These are phyloP conservation scores for Hypanus sabinus DNA, from an alignment of 2,113 vertebrate species.

Conservation along the genomic window DNA sequence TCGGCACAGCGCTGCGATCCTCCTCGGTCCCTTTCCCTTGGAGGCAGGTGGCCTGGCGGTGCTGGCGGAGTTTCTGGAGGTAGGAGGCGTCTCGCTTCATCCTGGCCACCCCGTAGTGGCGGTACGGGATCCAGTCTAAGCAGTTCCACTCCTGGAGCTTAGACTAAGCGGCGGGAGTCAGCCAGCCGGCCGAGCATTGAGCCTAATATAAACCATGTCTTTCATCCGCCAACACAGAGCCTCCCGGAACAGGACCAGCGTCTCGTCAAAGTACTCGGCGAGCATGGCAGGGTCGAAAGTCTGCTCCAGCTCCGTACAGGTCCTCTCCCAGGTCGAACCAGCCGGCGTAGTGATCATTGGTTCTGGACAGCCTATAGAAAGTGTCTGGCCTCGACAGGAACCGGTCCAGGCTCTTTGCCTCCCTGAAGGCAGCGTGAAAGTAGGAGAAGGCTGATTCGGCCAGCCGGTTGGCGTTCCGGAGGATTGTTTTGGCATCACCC, in stretches of 20 bases:
- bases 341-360: constrained; percentile 40
- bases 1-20: constrained; percentile 39
- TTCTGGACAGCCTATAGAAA: constrained; percentile 42
- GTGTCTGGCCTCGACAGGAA: constrained; percentile 40
- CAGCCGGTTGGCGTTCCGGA: constrained; percentile 44
- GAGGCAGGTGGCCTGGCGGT: constrained; percentile 39
- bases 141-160: constrained; percentile 11
- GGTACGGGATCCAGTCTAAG: constrained; percentile 43
- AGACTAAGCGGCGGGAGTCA: constrained; percentile 12
- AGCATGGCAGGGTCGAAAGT: constrained; percentile 49
- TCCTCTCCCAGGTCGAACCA: constrained; percentile 47
- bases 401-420: not conserved
- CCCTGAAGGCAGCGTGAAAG: constrained; percentile 44
- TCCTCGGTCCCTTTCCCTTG: constrained; percentile 42
- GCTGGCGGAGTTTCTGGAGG: constrained; percentile 40
- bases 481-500: constrained; percentile 44
- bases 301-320: constrained; percentile 39
- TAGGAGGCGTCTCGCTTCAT: constrained; percentile 41
- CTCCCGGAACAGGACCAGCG: constrained; percentile 44
- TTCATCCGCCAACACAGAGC: not conserved
- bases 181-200: constrained; percentile 39
- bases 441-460: constrained; percentile 47
- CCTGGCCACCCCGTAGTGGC: constrained; percentile 43
- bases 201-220: constrained; percentile 44
- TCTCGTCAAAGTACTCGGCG: constrained; percentile 49